Percentiles rank a stretch among this genome's conserved stretches.
Conservation (phyloP, 2,113 vertebrate species). For the Theristicus caerulescens region DNA sequence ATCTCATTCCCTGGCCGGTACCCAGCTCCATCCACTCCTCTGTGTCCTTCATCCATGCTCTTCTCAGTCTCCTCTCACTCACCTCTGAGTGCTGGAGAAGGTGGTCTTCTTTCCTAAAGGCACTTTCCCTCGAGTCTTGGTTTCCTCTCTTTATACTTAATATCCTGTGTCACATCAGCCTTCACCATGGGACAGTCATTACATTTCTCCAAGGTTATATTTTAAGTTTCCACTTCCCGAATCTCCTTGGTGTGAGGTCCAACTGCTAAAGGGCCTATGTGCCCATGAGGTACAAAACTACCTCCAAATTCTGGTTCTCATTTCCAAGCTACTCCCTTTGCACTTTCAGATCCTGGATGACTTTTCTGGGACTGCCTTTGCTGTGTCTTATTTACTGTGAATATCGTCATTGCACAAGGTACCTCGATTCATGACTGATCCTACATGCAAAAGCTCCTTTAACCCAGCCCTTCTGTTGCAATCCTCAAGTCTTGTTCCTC, state of each 20-base stretch:
- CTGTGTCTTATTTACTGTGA: neutral
- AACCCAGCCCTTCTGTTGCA: neutral
- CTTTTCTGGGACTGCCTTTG: neutral
- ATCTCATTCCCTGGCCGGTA: neutral
- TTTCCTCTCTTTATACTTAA: neutral
- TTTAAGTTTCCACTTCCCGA: neutral
- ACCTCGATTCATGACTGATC: neutral
- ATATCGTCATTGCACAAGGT: neutral
- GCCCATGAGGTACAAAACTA: neutral
- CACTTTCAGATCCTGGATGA: neutral
- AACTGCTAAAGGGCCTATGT: accelerated
- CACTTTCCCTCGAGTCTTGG: neutral
- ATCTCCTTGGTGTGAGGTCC: neutral
- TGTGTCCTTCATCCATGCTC: neutral
- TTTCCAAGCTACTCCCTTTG: neutral
- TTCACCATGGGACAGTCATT: neutral
- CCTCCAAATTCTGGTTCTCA: neutral
- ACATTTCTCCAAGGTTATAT: neutral
- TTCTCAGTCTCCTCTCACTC: neutral
- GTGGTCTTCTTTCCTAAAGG: neutral
- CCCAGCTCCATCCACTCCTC: neutral
- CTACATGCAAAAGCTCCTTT: neutral
- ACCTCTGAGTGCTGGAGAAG: neutral
- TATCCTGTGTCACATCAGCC: neutral
- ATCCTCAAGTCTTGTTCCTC: neutral